These are phyloP conservation scores for Tauraco hartlaubi DNA, from an alignment of 2,797 vertebrate genomes.

Conservation along the genomic window DNA sequence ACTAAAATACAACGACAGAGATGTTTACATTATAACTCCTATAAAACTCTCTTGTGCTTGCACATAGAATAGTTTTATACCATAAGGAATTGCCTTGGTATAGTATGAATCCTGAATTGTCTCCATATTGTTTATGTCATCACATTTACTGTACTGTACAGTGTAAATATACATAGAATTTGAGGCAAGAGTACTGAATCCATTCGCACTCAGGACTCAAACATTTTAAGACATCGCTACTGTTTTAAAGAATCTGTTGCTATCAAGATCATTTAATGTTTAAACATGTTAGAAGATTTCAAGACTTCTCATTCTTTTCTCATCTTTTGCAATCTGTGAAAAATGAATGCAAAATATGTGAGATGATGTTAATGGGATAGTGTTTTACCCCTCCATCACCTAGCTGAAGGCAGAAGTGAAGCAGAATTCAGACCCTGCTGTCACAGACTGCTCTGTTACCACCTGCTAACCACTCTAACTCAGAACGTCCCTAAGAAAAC, in stretches of 20 bases:
- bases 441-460: not conserved
- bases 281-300: not conserved
- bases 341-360: not conserved
- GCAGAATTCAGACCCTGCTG: not conserved
- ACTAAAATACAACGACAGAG: not conserved
- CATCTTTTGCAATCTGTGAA: not conserved
- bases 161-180: not conserved
- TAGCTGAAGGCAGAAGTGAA: not conserved
- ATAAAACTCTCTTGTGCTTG: not conserved
- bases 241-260: not conserved
- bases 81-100: not conserved
- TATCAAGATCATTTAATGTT: not conserved
- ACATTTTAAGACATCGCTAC: not conserved
- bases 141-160: not conserved
- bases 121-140: not conserved
- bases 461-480: not conserved
- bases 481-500: not conserved
- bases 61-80: not conserved
- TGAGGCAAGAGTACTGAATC: not conserved
- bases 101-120: not conserved
- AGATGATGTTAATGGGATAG: not conserved
- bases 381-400: not conserved
- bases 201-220: not conserved
- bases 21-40: not conserved
- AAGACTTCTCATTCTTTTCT: not conserved